Conservation (phyloP, 2,113 vertebrate species). For the Rousettus leschenaultii region DNA sequence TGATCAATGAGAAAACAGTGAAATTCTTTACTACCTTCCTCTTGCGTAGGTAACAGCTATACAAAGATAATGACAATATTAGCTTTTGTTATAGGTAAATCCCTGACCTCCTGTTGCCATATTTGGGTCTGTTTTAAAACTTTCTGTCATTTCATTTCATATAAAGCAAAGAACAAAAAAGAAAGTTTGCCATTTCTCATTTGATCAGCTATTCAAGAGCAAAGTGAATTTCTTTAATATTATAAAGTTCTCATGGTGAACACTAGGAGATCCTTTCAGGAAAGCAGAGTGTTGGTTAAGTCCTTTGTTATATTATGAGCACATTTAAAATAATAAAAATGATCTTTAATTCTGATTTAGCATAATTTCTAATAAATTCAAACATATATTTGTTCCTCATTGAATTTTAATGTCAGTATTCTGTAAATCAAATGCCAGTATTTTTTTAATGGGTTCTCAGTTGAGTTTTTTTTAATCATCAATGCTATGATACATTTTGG, state of each 20-base stretch:
- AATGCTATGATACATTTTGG: slow-evolving; percentile 74
- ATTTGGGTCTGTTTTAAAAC: slow-evolving; percentile 27
- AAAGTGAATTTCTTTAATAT: slow-evolving; percentile 54
- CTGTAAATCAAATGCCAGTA: slow-evolving; percentile 78
- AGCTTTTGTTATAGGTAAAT: slow-evolving; percentile 35
- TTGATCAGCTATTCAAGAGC: slow-evolving; percentile 53
- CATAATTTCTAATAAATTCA: slow-evolving; percentile 68
- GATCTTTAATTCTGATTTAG: slow-evolving; percentile 63
- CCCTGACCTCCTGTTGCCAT: slow-evolving; percentile 14
- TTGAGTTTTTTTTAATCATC: slow-evolving; percentile 71
- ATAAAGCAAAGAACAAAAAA: slow-evolving; percentile 42
- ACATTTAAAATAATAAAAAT: slow-evolving; percentile 70
- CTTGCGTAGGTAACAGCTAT: not conserved
- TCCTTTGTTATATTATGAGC: slow-evolving; percentile 55
- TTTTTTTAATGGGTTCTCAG: slow-evolving; percentile 74
- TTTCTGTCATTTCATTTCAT: slow-evolving; percentile 55
- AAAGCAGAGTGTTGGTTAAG: slow-evolving; percentile 58
- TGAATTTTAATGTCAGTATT: slow-evolving; percentile 79
- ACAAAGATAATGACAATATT: not conserved
- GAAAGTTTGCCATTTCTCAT: slow-evolving; percentile 46
- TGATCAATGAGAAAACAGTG: not conserved
- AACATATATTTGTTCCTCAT: slow-evolving; percentile 67
- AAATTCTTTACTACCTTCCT: not conserved
- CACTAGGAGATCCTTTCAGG: slow-evolving; percentile 45
- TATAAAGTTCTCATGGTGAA: slow-evolving; percentile 41